Evolutionary conservation across 2,113 vertebrate species (phyloP).

Genomic region (Petromus typicus): DNA sequence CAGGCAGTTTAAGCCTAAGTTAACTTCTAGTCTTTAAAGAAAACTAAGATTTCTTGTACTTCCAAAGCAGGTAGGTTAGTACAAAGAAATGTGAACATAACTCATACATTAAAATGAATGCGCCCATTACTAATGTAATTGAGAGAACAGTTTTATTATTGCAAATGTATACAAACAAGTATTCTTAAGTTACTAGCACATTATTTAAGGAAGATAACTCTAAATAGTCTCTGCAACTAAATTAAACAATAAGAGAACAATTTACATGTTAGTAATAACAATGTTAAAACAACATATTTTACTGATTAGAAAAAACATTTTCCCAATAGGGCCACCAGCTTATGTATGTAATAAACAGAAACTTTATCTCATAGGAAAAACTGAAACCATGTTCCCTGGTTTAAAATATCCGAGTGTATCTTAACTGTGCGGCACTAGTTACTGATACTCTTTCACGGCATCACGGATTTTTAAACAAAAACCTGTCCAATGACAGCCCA

Average conservation of each 20-base stretch:
- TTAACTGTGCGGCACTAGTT: background rate
- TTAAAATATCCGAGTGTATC: background rate
- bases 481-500: background rate
- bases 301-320: conserved; percentile 23
- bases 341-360: background rate
- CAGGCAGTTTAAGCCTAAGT: background rate
- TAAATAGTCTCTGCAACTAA: conserved; percentile 34
- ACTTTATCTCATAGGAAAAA: background rate
- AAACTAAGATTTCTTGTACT: background rate
- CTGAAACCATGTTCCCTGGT: background rate
- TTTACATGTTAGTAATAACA: background rate
- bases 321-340: background rate
- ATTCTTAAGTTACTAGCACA: conserved; percentile 11
- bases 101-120: background rate
- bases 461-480: background rate
- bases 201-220: conserved; percentile 5
- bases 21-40: background rate
- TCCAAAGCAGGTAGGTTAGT: background rate
- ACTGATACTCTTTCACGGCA: background rate
- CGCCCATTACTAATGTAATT: background rate
- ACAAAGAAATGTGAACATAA: background rate
- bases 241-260: background rate
- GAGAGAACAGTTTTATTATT: background rate
- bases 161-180: background rate
- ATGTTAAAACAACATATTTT: conserved; percentile 39